Evolutionary conservation across 2,888 invertebrate genomes (phyloP).

Genomic region (Volucella bombylans): DNA sequence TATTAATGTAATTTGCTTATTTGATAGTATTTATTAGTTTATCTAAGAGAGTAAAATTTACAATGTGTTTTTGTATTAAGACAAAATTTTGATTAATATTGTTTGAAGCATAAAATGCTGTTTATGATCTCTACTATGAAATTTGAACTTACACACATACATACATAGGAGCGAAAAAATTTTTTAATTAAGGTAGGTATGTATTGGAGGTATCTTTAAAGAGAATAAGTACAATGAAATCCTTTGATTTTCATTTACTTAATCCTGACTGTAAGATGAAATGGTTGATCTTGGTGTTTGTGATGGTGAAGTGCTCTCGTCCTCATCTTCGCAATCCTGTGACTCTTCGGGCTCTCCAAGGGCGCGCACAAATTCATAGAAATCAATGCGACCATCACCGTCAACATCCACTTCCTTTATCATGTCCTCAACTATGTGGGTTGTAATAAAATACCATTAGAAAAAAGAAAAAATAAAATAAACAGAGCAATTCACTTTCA

Average conservation of each 20-base stretch:
- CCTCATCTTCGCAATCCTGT: conserved; percentile 88
- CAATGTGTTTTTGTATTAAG: conserved; percentile 46
- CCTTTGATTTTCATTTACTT: conserved; percentile 48
- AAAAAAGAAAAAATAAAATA: background rate
- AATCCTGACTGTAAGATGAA: conserved; percentile 78
- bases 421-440: conserved; percentile 93
- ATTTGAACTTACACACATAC: conserved; percentile 37
- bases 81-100: conserved; percentile 12
- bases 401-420: conserved; percentile 97
- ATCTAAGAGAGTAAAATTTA: conserved; percentile 62
- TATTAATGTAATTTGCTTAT: conserved; percentile 30
- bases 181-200: conserved; percentile 54
- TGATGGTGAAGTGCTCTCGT: conserved; percentile 84
- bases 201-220: conserved; percentile 52
- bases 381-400: conserved; percentile 96
- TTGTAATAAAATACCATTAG: no score
- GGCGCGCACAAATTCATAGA: conserved; percentile 93
- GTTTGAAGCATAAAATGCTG: conserved; percentile 58
- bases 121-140: conserved; percentile 36
- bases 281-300: conserved; percentile 81
- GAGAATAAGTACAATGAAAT: conserved; percentile 48
- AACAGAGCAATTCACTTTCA: conserved; percentile 87
- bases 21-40: conserved; percentile 31
- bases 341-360: conserved; percentile 93
- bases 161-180: conserved; percentile 41